phyloP scores from a whole-genome alignment of 2,113 vertebrate species.

The Lophura nycthemera region DNA sequence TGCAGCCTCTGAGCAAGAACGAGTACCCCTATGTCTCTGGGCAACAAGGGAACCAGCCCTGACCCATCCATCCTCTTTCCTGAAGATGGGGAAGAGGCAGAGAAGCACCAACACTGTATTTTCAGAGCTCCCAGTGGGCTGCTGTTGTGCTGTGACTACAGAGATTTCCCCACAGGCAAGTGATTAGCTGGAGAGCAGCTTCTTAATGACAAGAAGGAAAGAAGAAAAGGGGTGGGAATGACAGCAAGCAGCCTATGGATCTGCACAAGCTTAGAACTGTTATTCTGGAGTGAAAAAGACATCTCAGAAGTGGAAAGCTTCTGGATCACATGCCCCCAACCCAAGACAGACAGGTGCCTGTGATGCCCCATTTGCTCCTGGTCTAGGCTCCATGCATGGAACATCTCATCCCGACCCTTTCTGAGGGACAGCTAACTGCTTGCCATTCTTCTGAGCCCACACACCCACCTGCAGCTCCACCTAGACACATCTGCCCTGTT shows the following conservation, averaged over 20 bases:
- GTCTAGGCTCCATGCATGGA: background rate
- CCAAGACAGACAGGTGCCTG: background rate
- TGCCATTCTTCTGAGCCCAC: background rate
- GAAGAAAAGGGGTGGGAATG: background rate
- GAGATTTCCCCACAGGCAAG: background rate
- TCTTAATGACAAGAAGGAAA: background rate
- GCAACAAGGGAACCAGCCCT: background rate
- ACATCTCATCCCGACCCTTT: background rate
- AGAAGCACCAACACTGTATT: background rate
- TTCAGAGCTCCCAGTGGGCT: background rate
- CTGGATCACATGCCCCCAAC: background rate
- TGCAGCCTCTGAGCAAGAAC: background rate
- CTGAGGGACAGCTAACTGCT: background rate
- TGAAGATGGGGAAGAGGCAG: accelerated
- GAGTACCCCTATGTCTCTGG: background rate
- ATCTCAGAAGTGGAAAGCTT: background rate
- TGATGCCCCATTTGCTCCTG: background rate
- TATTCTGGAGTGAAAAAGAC: background rate
- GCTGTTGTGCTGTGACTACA: background rate
- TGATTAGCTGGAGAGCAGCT: background rate
- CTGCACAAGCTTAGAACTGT: background rate
- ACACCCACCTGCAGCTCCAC: background rate
- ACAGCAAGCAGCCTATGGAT: background rate
- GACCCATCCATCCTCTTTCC: background rate
- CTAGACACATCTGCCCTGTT: background rate